Evolutionary conservation across 2,888 invertebrate genomes (phyloP).

Genomic region (Trichopria drosophilae): DNA sequence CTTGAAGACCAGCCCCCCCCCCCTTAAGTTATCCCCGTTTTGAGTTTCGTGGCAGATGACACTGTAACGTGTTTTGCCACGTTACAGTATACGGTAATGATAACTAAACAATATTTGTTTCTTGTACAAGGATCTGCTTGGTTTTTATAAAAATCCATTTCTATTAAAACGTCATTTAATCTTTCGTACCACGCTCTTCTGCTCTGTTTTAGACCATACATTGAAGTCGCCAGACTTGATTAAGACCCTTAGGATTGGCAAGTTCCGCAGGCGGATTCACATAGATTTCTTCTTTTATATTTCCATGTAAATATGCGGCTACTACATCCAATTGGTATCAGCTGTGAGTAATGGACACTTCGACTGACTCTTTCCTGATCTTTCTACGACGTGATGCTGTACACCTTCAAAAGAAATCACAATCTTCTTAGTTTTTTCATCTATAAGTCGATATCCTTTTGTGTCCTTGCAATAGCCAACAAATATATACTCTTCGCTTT

Average conservation of each 20-base stretch:
- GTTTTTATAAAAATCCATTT: not conserved
- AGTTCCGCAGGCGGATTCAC: conserved; percentile 32
- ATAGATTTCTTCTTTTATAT: conserved; percentile 22
- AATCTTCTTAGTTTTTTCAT: not conserved
- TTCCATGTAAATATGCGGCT: conserved; percentile 32
- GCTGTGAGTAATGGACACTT: not conserved
- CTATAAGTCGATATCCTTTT: conserved; percentile 10
- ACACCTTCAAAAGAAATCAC: conserved; percentile 1
- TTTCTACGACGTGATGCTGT: too few relatives aligned
- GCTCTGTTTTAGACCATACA: not conserved
- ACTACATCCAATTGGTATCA: conserved; percentile 31
- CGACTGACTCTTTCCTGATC: not conserved
- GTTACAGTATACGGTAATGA: conserved; percentile 32
- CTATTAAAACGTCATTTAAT: not conserved
- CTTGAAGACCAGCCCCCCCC: too few relatives aligned
- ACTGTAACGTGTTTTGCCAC: too few relatives aligned
- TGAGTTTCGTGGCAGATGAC: too few relatives aligned
- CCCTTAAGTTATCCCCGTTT: too few relatives aligned
- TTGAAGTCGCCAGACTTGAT: not conserved
- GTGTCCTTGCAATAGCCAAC: conserved; percentile 16
- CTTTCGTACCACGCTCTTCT: not conserved
- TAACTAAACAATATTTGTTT: conserved; percentile 19
- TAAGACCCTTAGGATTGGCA: too few relatives aligned
- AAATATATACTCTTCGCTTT: conserved; percentile 12
- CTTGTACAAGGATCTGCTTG: conserved; percentile 33